These are phyloP conservation scores for Synanthedon myopaeformis DNA, from an alignment of 2,888 invertebrate genomes.

Conservation along the genomic window DNA sequence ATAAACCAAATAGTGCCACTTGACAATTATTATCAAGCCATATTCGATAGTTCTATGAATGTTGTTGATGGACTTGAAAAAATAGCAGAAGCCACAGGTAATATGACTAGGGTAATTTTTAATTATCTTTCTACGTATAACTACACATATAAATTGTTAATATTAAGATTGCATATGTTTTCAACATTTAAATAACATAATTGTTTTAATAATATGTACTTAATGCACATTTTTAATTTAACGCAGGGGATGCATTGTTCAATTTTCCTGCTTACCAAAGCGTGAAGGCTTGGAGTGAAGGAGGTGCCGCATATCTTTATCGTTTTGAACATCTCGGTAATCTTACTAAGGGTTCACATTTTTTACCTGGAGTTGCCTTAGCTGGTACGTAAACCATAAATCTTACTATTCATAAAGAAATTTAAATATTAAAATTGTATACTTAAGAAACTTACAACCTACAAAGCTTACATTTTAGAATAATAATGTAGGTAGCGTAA, in stretches of 20 bases:
- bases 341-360: constrained; percentile 71
- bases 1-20: constrained; percentile 29
- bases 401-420: too few species aligned
- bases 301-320: constrained; percentile 76
- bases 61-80: constrained; percentile 60
- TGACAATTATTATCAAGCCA: constrained; percentile 42
- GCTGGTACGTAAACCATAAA: constrained; percentile 41
- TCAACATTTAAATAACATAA: background rate
- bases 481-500: too few species aligned
- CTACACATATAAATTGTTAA: too few species aligned
- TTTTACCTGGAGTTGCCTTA: constrained; percentile 75
- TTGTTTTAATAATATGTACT: background rate
- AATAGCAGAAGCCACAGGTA: constrained; percentile 73
- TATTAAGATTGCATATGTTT: too few species aligned
- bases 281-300: constrained; percentile 76
- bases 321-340: constrained; percentile 80
- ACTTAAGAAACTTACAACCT: too few species aligned
- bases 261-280: constrained; percentile 82
- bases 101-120: too few species aligned
- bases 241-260: constrained; percentile 77
- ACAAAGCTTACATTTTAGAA: too few species aligned
- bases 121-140: too few species aligned
- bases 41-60: constrained; percentile 38
- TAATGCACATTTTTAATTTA: background rate
- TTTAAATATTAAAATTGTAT: too few species aligned